Base-by-base conservation (phyloP, 1,140 invertebrate genomes). In the Drosophila mayri region DNA sequence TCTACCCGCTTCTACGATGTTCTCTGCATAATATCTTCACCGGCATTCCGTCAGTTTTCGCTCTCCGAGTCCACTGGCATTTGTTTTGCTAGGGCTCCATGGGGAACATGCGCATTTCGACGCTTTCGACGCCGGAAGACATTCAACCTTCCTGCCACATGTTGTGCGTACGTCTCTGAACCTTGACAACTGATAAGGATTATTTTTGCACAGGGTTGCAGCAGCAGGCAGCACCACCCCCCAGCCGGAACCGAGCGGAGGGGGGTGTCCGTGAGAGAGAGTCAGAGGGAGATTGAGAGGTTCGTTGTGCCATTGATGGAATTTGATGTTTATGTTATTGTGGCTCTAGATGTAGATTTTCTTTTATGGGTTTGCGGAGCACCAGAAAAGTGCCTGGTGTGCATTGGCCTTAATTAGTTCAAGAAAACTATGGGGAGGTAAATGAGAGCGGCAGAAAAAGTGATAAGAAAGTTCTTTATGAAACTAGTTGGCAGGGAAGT, bases 141-240 rank as follows among this genome's bases (percentile, higher is more conserved):
- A 61, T 77, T 68, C 84, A 85, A 81, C 84, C 85, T 90, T 78
- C 81, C 81, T 90, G 84, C 84, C 84, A 88, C 84, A 88, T 90
- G 84, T 88, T 88, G 85, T 88, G 81, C 72, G 83, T 76, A 68
- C 74, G 64, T 78, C 47, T 76, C 44, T 82, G 65, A 87, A 87
- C 85, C 85, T 88, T 88, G 81, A 85, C 86, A 90, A 90, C 85
- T 90, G 85, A 90, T 90, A 90, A 90, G 85, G 77, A 85, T 76
- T 85, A 81, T 50, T 68, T 79, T 72, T 76, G 70, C 70, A 86
- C 83, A 83, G 83, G 84, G 84, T 88, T 85, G 83, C 84, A 79
- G 47, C 71, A 65, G 12, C 4, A 22, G 30, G 12, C 4, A 22
- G 30, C 35, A 28, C 28, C 65, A 37, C 28, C 65, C 46, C 18